These are phyloP conservation scores for Myiothlypis coronata DNA, from an alignment of 2,797 vertebrate species.

Conservation along the genomic window DNA sequence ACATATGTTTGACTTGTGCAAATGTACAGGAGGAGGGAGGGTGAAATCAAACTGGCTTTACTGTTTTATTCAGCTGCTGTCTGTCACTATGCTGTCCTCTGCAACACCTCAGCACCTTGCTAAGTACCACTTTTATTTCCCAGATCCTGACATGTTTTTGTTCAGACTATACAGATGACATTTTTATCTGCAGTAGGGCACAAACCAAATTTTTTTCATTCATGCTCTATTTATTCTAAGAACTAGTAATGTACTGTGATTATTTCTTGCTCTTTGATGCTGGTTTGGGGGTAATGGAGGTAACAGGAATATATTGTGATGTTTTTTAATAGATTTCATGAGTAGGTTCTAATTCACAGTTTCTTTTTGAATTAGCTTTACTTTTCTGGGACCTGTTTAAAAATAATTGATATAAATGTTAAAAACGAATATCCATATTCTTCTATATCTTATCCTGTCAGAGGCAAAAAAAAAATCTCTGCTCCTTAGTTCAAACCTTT, in stretches of 20 bases:
- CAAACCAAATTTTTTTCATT: background rate
- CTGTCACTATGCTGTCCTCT: background rate
- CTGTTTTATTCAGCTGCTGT: background rate
- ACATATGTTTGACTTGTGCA: background rate
- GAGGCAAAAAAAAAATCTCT: background rate
- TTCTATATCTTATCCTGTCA: background rate
- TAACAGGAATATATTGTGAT: background rate
- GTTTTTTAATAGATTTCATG: background rate
- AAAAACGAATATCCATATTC: background rate
- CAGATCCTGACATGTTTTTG: background rate
- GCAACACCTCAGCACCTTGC: background rate
- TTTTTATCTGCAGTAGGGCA: background rate
- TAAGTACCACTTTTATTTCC: background rate
- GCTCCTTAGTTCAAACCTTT: constrained; percentile 1
- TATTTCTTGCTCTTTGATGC: background rate
- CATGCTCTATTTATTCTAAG: background rate
- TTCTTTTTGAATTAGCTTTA: background rate
- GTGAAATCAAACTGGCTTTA: background rate
- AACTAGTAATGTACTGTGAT: background rate
- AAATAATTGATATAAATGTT: background rate
- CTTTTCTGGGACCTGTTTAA: background rate
- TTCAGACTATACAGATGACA: background rate
- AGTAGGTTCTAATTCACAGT: background rate
- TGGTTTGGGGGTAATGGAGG: background rate
- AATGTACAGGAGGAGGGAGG: background rate